phyloP scores from a whole-genome alignment of 2,113 vertebrate genomes.

The Ammodytes marinus region DNA sequence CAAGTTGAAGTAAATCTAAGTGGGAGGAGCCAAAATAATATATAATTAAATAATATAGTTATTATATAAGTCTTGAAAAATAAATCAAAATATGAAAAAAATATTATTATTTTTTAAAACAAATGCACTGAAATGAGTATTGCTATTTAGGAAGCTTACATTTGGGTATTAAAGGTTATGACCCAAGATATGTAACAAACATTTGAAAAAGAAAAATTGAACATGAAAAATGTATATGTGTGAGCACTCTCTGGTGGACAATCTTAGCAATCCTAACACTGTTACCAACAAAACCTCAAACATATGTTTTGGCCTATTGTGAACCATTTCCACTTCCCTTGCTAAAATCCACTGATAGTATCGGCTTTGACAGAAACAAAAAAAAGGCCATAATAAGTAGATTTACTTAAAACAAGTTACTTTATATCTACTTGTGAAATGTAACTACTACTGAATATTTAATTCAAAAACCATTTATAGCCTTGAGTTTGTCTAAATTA shows the following conservation, averaged over 20 bases:
- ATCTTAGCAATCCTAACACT: neutral
- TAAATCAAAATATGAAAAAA: neutral
- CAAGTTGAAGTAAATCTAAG: neutral
- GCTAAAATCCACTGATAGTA: neutral
- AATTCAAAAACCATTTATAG: neutral
- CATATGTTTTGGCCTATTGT: neutral
- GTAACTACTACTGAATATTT: neutral
- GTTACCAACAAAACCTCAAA: neutral
- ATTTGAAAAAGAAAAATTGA: neutral
- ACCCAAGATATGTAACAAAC: neutral
- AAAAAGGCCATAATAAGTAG: neutral
- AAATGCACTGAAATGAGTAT: neutral
- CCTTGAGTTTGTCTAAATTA: neutral
- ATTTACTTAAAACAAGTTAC: neutral
- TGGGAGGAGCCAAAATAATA: neutral
- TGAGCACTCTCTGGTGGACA: neutral
- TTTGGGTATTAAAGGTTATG: neutral
- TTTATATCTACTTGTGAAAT: neutral
- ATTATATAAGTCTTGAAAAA: neutral
- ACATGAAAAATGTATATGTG: no score
- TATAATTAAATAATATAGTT: neutral
- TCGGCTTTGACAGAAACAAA: neutral
- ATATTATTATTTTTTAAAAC: neutral
- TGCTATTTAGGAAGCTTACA: neutral
- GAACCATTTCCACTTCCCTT: neutral